Percentiles rank a stretch among this genome's conserved stretches.
Conservation (phyloP, 2,797 vertebrate species). For the Cirrhinus molitorella region DNA sequence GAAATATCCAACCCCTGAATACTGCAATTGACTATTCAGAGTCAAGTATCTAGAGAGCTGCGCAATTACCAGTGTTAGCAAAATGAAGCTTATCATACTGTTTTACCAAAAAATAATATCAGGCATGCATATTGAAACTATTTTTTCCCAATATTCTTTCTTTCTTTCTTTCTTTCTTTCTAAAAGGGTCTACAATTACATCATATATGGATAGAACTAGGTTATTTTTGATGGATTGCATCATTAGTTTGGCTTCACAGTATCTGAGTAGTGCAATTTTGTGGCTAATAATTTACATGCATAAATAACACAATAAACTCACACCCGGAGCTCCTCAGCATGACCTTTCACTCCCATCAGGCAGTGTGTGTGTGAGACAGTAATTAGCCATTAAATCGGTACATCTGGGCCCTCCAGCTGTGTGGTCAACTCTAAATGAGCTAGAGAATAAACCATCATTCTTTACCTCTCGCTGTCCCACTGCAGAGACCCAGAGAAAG, state of each 20-base stretch:
- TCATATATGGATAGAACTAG: slow-evolving; percentile 31
- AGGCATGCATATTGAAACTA: neutral
- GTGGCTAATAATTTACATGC: slow-evolving; percentile 60
- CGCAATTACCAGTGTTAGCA: neutral
- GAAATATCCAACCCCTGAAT: neutral
- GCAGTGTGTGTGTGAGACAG: slow-evolving; percentile 47
- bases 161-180: neutral
- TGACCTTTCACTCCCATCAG: slow-evolving; percentile 58
- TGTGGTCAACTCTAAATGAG: slow-evolving; percentile 61
- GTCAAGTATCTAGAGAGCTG: neutral
- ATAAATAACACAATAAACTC: slow-evolving; percentile 60
- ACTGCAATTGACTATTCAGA: neutral
- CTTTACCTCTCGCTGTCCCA: slow-evolving; percentile 34
- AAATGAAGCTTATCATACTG: neutral
- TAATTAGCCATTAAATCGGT: slow-evolving; percentile 65
- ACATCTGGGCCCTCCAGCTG: slow-evolving; percentile 63
- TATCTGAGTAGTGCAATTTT: slow-evolving; percentile 57
- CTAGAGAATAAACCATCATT: slow-evolving; percentile 55
- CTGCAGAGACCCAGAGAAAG: slow-evolving; percentile 50
- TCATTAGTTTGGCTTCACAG: slow-evolving; percentile 61
- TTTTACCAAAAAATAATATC: neutral
- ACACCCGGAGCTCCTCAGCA: slow-evolving; percentile 34
- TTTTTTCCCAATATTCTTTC: neutral
- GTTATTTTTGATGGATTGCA: slow-evolving; percentile 56
- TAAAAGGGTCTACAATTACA: slow-evolving; percentile 12